Evolutionary conservation across 2,888 invertebrate genomes (phyloP).

Genomic region (Drymonia ruficornis): DNA sequence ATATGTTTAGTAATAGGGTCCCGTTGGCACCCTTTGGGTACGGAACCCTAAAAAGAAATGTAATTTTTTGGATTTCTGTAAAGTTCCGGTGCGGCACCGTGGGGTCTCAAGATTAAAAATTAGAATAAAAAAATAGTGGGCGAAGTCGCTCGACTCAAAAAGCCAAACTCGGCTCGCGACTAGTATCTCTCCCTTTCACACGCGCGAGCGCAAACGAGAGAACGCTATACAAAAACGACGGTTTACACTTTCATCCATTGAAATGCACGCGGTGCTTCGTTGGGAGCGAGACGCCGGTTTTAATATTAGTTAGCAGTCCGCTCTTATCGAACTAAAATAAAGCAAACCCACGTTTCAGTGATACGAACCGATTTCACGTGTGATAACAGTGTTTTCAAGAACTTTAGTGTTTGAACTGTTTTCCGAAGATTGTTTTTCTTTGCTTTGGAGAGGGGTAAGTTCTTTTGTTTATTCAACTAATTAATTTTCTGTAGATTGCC

Average conservation of each 20-base stretch:
- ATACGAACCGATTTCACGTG: constrained; percentile 53
- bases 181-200: constrained; percentile 56
- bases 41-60: background rate
- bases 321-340: constrained; percentile 66
- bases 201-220: constrained; percentile 62
- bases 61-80: constrained; percentile 20
- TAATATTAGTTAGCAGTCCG: constrained; percentile 67
- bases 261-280: constrained; percentile 80
- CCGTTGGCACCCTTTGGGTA: no score
- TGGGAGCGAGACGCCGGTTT: constrained; percentile 73
- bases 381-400: constrained; percentile 48
- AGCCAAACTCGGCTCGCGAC: constrained; percentile 59
- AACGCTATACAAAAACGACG: constrained; percentile 81
- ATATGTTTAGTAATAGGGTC: no score
- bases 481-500: background rate
- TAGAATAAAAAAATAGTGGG: constrained; percentile 75
- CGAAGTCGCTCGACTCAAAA: constrained; percentile 71
- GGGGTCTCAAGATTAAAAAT: constrained; percentile 50
- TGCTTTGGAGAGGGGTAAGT: constrained; percentile 35
- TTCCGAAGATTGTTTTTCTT: constrained; percentile 14
- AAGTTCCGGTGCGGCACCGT: constrained; percentile 23
- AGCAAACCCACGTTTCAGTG: constrained; percentile 53
- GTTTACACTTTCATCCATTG: constrained; percentile 83
- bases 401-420: constrained; percentile 31
- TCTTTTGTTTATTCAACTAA: constrained; percentile 16